These are phyloP conservation scores for Prinia subflava DNA, from an alignment of 2,113 vertebrate species.

Conservation along the genomic window DNA sequence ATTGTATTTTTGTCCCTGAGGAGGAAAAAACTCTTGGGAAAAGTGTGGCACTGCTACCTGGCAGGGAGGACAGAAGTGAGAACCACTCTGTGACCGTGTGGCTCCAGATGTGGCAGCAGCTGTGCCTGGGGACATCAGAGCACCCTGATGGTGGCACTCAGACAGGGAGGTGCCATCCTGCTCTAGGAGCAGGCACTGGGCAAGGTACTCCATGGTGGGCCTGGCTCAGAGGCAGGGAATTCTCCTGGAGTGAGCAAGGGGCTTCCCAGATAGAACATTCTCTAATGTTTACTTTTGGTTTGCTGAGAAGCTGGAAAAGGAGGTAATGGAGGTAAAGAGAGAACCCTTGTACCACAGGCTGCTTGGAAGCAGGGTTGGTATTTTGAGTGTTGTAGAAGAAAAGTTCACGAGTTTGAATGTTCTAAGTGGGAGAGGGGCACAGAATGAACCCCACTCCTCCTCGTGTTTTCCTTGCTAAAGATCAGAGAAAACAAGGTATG, in stretches of 20 bases:
- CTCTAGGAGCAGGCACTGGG: background rate
- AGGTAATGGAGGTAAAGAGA: background rate
- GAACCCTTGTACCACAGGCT: background rate
- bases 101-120: background rate
- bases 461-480: background rate
- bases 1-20: background rate
- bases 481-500: background rate
- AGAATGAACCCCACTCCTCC: background rate
- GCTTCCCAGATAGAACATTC: background rate
- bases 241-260: background rate
- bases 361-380: background rate
- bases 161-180: background rate
- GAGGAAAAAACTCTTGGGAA: background rate
- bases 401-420: background rate
- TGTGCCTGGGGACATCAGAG: background rate
- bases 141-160: background rate
- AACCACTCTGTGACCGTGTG: fast-evolving
- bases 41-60: background rate
- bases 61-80: background rate
- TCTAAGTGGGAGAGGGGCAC: background rate
- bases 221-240: background rate
- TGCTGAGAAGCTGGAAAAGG: background rate
- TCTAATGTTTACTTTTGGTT: background rate
- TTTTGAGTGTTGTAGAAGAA: background rate
- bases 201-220: background rate